Base-by-base conservation (phyloP, 1,140 invertebrate genomes). In the Oryctes rhinoceros region DNA sequence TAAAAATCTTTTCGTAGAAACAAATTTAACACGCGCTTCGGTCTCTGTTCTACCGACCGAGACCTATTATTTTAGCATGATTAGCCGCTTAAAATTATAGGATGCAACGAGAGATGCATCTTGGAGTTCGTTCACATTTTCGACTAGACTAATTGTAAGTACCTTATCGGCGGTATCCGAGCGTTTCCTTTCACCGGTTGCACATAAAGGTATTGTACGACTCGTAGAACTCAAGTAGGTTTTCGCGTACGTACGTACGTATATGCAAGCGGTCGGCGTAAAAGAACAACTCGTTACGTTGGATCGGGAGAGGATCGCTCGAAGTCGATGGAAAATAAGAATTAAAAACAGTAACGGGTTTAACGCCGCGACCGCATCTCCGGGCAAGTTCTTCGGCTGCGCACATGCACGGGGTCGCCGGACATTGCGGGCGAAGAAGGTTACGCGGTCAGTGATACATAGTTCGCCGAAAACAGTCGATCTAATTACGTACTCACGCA, bases 381-480 rank as follows among this genome's bases (percentile, higher is more conserved):
- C 1, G 3, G 15, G 18, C 53, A 2, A 59, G 53, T n/a, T 59
- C 18, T 18, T 59, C 49, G 11, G 15, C 18, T 18, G 6, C 18
- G 67, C 5, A 24, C n/a, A 30, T 30, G 18, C 18, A 18, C 15
- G n/a, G 53, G 18, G 53, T 18, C 53, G 47, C 77, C 77, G 77
- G 77, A 78, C 77, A 59, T 78, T 78, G 77, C 77, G 77, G 77
- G 77, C 77, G 24, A 59, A 59, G 77, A 78, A 78, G 77, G 77
- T 78, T 78, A 78, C 77, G 18, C 77, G 77, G 77, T 78, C 77
- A 78, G 77, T 78, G 77, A 78, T 78, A 78, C 49, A 35, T 35
- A 20, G 77, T 78, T 78, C 77, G 77, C 47, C 77, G 77, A 78
- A 78, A 53, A 35, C 13, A 59, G 47, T 59, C 77, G 47, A 35